phyloP scores from a whole-genome alignment of 2,113 vertebrate species.

The Potamarius usumacintae region DNA sequence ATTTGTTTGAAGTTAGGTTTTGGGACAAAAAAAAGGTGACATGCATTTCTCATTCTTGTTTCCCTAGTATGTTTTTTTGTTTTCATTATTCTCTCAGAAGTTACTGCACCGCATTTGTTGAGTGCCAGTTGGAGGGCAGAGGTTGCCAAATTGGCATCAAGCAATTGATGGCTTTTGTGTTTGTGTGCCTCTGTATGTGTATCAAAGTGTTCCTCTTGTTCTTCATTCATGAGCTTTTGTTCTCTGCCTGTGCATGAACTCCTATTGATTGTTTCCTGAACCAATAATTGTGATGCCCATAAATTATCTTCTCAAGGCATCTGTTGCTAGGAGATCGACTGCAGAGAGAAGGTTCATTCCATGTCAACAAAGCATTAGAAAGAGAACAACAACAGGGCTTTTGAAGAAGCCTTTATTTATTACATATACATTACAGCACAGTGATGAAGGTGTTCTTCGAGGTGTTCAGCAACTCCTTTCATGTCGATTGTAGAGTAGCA shows the following conservation, averaged over 20 bases:
- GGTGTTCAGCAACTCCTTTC: no score
- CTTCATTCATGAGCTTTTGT: slow-evolving; percentile 45
- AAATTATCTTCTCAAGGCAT: slow-evolving; percentile 66
- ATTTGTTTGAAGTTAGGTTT: neutral
- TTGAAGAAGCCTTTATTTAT: no score
- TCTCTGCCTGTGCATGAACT: slow-evolving; percentile 47
- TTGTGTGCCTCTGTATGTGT: neutral
- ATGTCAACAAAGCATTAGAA: slow-evolving; percentile 12
- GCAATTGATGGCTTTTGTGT: neutral
- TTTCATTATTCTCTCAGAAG: neutral
- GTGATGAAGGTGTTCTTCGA: no score
- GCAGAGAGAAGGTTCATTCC: neutral
- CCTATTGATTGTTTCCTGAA: slow-evolving; percentile 62
- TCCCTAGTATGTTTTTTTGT: neutral
- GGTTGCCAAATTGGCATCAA: neutral
- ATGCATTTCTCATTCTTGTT: neutral
- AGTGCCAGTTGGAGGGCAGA: neutral
- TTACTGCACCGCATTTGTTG: neutral
- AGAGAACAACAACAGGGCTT: no score
- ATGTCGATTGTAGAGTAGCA: no score
- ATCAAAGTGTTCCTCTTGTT: slow-evolving; percentile 31
- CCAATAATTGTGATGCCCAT: slow-evolving; percentile 61
- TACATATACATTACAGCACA: no score
- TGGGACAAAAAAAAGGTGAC: neutral
- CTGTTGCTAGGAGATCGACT: slow-evolving; percentile 8